phyloP scores from a whole-genome alignment of 2,888 invertebrate genomes.

The Sclerodermus sp. region DNA sequence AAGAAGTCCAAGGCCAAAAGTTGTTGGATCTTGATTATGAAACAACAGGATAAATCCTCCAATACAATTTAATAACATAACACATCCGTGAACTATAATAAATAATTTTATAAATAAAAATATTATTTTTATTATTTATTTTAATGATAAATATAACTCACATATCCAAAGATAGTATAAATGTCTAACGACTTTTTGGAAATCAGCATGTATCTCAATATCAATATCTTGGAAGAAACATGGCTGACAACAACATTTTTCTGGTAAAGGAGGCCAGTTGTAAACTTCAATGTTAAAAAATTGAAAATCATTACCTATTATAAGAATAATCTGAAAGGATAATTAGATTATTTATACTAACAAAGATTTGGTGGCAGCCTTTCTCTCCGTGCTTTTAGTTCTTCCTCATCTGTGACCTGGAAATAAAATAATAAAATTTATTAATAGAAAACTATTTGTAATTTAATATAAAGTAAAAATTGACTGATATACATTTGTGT shows the following conservation, averaged over 20 bases:
- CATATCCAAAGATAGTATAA: conserved; percentile 97
- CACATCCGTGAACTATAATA: conserved; percentile 81
- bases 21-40: conserved; percentile 63
- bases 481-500: conserved; percentile 29
- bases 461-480: background rate
- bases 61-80: conserved; percentile 83
- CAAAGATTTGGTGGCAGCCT: conserved; percentile 61
- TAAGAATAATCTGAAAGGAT: too few relatives aligned
- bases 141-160: conserved; percentile 64
- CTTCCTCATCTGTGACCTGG: conserved; percentile 86
- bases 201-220: conserved; percentile 96
- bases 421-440: conserved; percentile 22
- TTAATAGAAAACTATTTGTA: background rate
- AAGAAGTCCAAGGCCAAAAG: conserved; percentile 86
- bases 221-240: conserved; percentile 99
- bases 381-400: conserved; percentile 72
- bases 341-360: conserved; percentile 31
- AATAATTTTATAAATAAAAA: conserved; percentile 14
- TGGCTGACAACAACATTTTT: conserved; percentile 90
- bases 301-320: background rate
- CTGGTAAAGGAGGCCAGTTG: conserved; percentile 98
- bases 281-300: conserved; percentile 75
- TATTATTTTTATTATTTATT: conserved; percentile 5
- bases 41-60: conserved; percentile 82
- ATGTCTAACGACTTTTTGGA: conserved; percentile 93